Evolutionary conservation across 2,797 vertebrate species (phyloP).

Genomic region (Esox lucius): DNA sequence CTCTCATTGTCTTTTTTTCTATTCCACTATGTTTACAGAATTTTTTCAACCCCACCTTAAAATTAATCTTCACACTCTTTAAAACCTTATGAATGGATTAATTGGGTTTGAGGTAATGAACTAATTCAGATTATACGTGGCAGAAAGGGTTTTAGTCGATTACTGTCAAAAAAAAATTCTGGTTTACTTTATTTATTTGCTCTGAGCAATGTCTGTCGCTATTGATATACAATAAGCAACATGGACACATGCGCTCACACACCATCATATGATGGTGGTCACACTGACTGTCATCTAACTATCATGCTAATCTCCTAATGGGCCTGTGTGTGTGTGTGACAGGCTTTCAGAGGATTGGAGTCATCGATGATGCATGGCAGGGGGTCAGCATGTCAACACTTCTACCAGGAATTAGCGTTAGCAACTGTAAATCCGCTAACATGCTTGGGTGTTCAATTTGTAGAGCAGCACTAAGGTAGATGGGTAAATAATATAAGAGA

Average conservation of each 20-base stretch:
- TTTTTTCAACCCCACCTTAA: background rate
- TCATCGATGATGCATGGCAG: slow-evolving; percentile 30
- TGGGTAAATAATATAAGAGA: too few relatives aligned
- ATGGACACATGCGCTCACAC: too few relatives aligned
- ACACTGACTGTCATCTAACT: slow-evolving; percentile 21
- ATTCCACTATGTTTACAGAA: background rate
- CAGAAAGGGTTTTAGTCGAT: slow-evolving; percentile 9
- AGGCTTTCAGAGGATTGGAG: slow-evolving; percentile 54
- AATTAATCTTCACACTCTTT: background rate
- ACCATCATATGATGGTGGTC: background rate
- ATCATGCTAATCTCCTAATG: slow-evolving; percentile 71
- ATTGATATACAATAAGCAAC: too few relatives aligned
- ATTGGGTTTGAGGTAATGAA: background rate
- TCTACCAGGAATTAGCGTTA: too few relatives aligned
- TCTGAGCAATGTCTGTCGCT: too few relatives aligned
- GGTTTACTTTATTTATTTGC: too few relatives aligned
- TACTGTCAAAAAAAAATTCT: too few relatives aligned
- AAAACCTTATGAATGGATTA: background rate
- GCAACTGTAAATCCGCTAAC: too few relatives aligned
- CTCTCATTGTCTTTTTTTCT: slow-evolving; percentile 2
- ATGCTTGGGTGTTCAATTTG: too few relatives aligned
- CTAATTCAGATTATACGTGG: background rate
- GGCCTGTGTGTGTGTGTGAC: slow-evolving; percentile 59
- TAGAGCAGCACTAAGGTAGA: too few relatives aligned
- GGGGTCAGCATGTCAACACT: too few relatives aligned